Conservation (phyloP, 2,113 vertebrate genomes). For the Bolborhynchus lineola region DNA sequence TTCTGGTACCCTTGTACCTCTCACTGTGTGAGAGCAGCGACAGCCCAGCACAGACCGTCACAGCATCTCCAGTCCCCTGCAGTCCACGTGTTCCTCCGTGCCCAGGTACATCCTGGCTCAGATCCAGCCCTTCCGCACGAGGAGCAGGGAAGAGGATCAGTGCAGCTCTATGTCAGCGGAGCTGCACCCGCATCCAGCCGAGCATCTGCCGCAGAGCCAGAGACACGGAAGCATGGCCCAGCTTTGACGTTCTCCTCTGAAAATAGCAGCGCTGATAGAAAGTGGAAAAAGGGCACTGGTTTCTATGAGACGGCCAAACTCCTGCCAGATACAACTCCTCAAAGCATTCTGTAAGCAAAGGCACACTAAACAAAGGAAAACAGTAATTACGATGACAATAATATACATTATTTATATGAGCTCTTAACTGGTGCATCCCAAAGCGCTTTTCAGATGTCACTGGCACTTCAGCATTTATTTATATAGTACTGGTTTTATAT, state of each 20-base stretch:
- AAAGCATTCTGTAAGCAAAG: not conserved
- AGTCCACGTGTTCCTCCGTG: rapidly evolving
- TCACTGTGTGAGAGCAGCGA: not conserved
- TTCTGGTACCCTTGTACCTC: not conserved
- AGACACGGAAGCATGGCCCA: not conserved
- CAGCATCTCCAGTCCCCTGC: not conserved
- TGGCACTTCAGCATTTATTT: conserved; percentile 52
- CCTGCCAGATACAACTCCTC: not conserved
- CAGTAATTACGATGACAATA: not conserved
- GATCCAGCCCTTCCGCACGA: not conserved
- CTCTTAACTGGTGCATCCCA: conserved; percentile 14
- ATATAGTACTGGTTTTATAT: conserved; percentile 39
- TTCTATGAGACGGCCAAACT: not conserved
- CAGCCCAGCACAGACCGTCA: not conserved
- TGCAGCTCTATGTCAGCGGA: not conserved
- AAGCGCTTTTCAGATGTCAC: conserved; percentile 38
- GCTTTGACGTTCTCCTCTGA: not conserved
- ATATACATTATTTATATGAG: conserved; percentile 18
- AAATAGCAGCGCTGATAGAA: not conserved
- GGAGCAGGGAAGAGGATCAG: not conserved
- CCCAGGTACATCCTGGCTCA: not conserved
- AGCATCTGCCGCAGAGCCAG: not conserved
- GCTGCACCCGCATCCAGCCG: not conserved
- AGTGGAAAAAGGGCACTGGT: not conserved
- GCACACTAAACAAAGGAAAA: conserved; percentile 19